Base-by-base conservation (phyloP, 2,797 vertebrate genomes). In the Clangula hyemalis region DNA sequence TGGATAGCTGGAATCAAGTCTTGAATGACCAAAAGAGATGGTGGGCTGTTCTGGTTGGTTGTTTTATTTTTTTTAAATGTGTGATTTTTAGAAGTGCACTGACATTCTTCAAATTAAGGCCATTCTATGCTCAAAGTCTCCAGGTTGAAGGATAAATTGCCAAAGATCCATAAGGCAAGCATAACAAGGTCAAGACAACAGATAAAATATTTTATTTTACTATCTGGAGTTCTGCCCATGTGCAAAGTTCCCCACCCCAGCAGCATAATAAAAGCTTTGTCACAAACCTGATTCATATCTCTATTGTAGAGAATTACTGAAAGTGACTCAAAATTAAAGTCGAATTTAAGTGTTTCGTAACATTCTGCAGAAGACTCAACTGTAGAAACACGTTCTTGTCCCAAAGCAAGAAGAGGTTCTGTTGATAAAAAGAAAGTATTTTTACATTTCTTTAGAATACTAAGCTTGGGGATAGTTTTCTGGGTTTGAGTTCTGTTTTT, bases 271-370 rank as follows among this genome's bases (percentile, higher is more conserved):
- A 79, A 60, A 94, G 62, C 43, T 73, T 39, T 25, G 85, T 34
- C 53, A 97, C 97, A 85, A 89, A 99, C 99, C 99, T 99, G 97
- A 84, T 91, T 93, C 2, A 13, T 66, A 47, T 98, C 97, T 14
- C 95, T 97, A 56, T 96, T 98, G 97, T 98, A 99, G 68, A 99
- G 98, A 85, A 98, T 97, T 91, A 99, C 90, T 32, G 98, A 98
- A 17, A 99, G 98, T 28, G 99, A 98, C 90, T 99, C 99, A 32
- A 99, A 98, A 95, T 98, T 98, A 45, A 99, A 99, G 83, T 97
- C 98, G 95, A 99, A 99, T 76, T 97, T 98, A 30, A 99, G 61
- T 0, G 97, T 97, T 78, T 98, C 97, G 32, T 51, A 96, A 80
- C 94, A 91, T 49, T 96, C 95, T n/a, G 17, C 11, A 60, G 93